phyloP scores from a whole-genome alignment of 2,113 vertebrate genomes.

The Callocephalon fimbriatum region DNA sequence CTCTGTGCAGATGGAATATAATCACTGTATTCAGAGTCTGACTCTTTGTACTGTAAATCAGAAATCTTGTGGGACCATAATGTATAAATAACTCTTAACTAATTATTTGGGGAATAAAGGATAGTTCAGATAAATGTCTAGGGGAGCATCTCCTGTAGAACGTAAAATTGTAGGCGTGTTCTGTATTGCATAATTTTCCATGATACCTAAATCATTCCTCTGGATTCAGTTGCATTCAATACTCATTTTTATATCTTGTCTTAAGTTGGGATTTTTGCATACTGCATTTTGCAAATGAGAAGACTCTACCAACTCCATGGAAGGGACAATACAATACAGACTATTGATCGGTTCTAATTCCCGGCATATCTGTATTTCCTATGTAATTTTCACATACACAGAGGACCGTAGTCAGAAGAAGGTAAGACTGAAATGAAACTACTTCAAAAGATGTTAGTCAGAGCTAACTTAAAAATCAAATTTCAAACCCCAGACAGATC shows the following conservation, averaged over 20 bases:
- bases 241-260: not conserved
- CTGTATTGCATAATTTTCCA: not conserved
- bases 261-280: not conserved
- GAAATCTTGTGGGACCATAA: slow-evolving; percentile 34
- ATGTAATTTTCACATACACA: not conserved
- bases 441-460: not conserved
- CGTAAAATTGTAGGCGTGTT: not conserved
- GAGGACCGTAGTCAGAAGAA: not conserved
- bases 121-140: not conserved
- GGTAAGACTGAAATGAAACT: not conserved
- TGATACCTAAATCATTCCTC: not conserved
- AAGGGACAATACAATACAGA: not conserved
- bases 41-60: slow-evolving; percentile 53
- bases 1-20: slow-evolving; percentile 44
- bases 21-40: slow-evolving; percentile 56
- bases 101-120: slow-evolving; percentile 55
- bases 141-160: not conserved
- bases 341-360: not conserved
- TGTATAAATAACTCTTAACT: slow-evolving; percentile 58
- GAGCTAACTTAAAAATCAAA: not conserved
- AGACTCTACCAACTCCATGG: fast-evolving
- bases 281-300: not conserved
- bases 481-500: not conserved
- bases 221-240: not conserved
- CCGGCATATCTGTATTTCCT: fast-evolving